Conservation (phyloP, 1,140 invertebrate genomes). For the Leptoteleia sp. region DNA sequence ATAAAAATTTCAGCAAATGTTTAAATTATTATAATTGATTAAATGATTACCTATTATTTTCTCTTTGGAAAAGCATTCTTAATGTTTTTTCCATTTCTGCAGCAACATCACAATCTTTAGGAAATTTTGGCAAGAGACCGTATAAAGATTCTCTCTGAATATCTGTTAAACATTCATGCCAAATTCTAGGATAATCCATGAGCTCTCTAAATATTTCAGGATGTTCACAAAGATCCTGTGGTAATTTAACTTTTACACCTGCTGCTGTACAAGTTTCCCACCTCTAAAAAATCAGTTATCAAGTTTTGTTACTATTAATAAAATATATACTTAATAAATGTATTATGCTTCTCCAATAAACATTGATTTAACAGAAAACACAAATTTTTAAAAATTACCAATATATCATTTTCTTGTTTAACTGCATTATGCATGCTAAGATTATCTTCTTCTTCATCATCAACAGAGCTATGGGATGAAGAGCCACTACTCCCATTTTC, state of each 20-base stretch:
- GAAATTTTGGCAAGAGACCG: conserved; percentile 83
- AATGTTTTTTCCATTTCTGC: conserved; percentile 83
- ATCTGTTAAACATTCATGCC: conserved; percentile 80
- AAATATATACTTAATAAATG: no score
- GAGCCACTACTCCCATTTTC: conserved; percentile 57
- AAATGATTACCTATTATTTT: conserved; percentile 83
- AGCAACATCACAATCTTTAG: conserved; percentile 82
- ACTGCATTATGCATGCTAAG: conserved; percentile 26
- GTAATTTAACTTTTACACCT: conserved; percentile 79
- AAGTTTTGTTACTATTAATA: no score
- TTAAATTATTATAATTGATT: no score
- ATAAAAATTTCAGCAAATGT: no score
- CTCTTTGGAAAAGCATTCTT: conserved; percentile 83
- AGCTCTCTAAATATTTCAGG: conserved; percentile 82
- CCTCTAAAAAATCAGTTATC: conserved; percentile 75
- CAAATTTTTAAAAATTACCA: conserved; percentile 49
- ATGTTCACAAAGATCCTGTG: conserved; percentile 82
- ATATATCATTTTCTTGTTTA: conserved; percentile 52
- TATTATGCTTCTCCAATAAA: no score
- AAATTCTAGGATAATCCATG: conserved; percentile 82
- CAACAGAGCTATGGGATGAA: conserved; percentile 51
- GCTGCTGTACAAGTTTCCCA: conserved; percentile 78
- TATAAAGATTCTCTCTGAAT: conserved; percentile 79
- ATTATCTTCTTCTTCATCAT: conserved; percentile 61
- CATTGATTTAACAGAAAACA: no score